These are phyloP conservation scores for Meandrina meandrites DNA, from an alignment of 92 coral and sea anemone genomes.

Conservation along the genomic window DNA sequence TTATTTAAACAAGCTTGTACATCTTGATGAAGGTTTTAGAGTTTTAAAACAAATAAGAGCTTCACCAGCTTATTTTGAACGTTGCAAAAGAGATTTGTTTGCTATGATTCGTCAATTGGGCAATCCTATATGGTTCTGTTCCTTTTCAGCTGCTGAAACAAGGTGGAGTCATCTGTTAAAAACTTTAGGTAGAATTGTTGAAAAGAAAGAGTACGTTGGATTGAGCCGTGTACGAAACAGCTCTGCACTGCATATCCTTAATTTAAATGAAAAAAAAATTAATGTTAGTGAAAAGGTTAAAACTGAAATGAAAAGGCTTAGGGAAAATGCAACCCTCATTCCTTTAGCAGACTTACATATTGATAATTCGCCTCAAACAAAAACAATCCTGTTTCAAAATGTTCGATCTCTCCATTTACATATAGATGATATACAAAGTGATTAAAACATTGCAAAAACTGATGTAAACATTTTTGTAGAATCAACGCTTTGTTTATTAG, in stretches of 20 bases:
- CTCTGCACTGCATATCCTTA: slow-evolving; percentile 47
- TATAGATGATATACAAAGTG: slow-evolving; percentile 48
- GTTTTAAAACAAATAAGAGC: slow-evolving; percentile 57
- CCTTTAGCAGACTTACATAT: slow-evolving; percentile 30
- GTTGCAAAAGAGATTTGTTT: slow-evolving; percentile 35
- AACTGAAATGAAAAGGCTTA: slow-evolving; percentile 47
- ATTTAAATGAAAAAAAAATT: slow-evolving; percentile 44
- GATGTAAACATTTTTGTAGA: slow-evolving; percentile 75
- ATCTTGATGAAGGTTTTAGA: slow-evolving; percentile 68
- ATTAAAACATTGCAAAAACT: slow-evolving; percentile 61
- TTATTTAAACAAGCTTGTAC: slow-evolving; percentile 47
- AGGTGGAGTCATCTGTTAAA: slow-evolving; percentile 68
- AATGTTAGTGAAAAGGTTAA: slow-evolving; percentile 49
- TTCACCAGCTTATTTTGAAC: slow-evolving; percentile 63
- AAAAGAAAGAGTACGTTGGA: slow-evolving; percentile 53
- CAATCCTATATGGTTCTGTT: slow-evolving; percentile 41
- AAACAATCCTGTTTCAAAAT: slow-evolving; percentile 66
- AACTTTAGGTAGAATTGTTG: slow-evolving; percentile 62
- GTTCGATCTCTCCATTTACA: slow-evolving; percentile 72
- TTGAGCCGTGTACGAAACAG: slow-evolving; percentile 54
- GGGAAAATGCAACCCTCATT: slow-evolving; percentile 39
- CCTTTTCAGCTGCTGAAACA: slow-evolving; percentile 75
- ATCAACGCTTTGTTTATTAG: slow-evolving; percentile 53
- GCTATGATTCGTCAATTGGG: slow-evolving; percentile 55
- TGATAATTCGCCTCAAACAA: background rate